phyloP scores from a whole-genome alignment of 2,113 vertebrate genomes.

The Lepus americanus region DNA sequence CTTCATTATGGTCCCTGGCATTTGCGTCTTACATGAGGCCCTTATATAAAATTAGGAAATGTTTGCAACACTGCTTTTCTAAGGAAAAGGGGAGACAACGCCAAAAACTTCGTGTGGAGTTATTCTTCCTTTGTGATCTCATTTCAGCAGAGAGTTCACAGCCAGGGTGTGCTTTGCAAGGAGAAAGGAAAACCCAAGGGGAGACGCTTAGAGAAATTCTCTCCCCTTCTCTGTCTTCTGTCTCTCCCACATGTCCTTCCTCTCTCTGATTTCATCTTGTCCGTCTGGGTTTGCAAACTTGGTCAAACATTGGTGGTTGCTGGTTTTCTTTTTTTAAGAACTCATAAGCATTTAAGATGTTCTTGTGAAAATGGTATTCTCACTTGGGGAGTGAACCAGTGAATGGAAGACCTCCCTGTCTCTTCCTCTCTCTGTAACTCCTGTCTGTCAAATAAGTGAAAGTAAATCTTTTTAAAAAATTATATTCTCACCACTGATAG shows the following conservation, averaged over 20 bases:
- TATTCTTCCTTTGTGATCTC: no score
- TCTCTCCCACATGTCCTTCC: no score
- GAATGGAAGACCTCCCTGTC: no score
- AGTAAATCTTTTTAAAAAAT: no score
- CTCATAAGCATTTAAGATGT: not conserved
- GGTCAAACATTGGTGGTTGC: not conserved
- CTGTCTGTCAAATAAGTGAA: no score
- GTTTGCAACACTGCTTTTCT: slow-evolving; percentile 44
- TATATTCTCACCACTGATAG: not conserved
- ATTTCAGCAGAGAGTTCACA: not conserved
- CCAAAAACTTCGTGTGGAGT: slow-evolving; percentile 22
- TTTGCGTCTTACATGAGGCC: slow-evolving; percentile 71
- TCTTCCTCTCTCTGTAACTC: no score
- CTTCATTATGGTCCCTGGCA: slow-evolving; percentile 81
- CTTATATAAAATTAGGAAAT: slow-evolving; percentile 70
- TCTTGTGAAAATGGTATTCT: not conserved
- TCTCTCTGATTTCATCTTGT: not conserved
- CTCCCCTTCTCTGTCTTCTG: no score
- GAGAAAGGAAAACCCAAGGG: not conserved
- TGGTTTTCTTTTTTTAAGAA: slow-evolving; percentile 37
- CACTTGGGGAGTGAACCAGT: not conserved
- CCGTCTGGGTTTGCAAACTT: not conserved
- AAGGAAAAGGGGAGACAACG: not conserved
- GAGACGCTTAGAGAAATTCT: not conserved
- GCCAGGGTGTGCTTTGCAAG: not conserved